Evolutionary conservation across 2,797 vertebrate species (phyloP).

Genomic region (Spondyliosoma cantharus): DNA sequence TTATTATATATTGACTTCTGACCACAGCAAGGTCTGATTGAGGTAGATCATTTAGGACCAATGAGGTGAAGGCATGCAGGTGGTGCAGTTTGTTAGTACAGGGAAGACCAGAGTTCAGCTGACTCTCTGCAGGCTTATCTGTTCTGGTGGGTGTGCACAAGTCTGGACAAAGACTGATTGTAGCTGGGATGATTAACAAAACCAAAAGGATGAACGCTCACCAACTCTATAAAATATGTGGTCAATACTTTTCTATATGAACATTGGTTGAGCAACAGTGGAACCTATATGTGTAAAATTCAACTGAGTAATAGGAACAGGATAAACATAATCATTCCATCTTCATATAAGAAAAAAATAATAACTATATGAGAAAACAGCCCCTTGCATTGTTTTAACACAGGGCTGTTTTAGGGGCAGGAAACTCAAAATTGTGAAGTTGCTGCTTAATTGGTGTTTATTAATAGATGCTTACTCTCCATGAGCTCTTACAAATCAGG

Average conservation of each 20-base stretch:
- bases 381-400: not conserved
- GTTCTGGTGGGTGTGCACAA: not conserved
- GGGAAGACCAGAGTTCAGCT: not conserved
- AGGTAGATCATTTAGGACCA: not conserved
- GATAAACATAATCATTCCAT: not conserved
- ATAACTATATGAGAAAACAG: not conserved
- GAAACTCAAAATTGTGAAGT: not conserved
- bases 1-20: not conserved
- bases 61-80: not conserved
- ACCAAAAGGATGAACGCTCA: not conserved
- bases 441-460: too few species aligned
- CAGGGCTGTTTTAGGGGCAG: not conserved
- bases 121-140: not conserved
- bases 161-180: slow-evolving; percentile 12
- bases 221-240: not conserved
- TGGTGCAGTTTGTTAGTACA: not conserved
- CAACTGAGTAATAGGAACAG: not conserved
- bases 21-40: not conserved
- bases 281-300: not conserved
- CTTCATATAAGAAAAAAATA: not conserved
- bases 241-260: not conserved
- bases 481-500: not conserved
- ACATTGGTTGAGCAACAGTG: not conserved
- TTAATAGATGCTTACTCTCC: not conserved
- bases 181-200: slow-evolving; percentile 16